phyloP scores from a whole-genome alignment of 2,888 invertebrate genomes.

The Anodontia alba region DNA sequence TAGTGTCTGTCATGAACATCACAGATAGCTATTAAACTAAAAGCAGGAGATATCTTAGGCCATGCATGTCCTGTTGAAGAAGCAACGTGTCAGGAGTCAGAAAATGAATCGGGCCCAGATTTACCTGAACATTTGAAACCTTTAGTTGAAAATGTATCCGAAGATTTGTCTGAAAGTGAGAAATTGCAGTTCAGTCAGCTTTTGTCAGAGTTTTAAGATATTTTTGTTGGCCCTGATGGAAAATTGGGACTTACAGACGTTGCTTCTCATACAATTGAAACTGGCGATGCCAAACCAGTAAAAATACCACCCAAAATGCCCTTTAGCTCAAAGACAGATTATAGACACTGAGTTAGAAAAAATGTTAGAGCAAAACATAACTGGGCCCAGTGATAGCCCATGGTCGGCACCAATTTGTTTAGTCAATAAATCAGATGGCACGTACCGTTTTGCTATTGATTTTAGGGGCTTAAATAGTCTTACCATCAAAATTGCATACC shows the following conservation, averaged over 20 bases:
- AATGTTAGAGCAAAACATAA: constrained; percentile 36
- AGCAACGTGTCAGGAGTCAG: not conserved
- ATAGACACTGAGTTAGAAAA: constrained; percentile 33
- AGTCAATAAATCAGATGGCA: constrained; percentile 21
- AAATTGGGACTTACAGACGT: constrained; percentile 21
- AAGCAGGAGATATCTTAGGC: constrained; percentile 7
- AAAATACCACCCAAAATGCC: constrained; percentile 31
- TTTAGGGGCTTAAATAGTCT: constrained; percentile 22
- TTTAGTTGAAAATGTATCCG: constrained; percentile 2
- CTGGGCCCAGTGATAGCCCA: constrained; percentile 32
- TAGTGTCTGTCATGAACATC: constrained; percentile 25
- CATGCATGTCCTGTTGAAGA: not conserved
- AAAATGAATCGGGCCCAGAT: not conserved
- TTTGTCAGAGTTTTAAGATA: constrained; percentile 22
- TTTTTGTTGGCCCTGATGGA: constrained; percentile 37
- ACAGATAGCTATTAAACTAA: constrained; percentile 18
- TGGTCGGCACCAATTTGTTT: too few species aligned
- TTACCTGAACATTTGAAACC: constrained; percentile 20
- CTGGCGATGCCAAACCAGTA: constrained; percentile 27
- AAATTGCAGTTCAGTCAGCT: not conserved
- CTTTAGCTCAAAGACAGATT: constrained; percentile 25
- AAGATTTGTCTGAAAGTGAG: constrained; percentile 15
- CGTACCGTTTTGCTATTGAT: constrained; percentile 19
- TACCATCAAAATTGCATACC: constrained; percentile 17
- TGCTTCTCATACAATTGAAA: constrained; percentile 27